A percentile compares a stretch with the other conserved stretches of the same genome.
These are phyloP conservation scores for Brachionus rubens DNA, from an alignment of 1,140 invertebrate genomes.

Conservation along the genomic window DNA sequence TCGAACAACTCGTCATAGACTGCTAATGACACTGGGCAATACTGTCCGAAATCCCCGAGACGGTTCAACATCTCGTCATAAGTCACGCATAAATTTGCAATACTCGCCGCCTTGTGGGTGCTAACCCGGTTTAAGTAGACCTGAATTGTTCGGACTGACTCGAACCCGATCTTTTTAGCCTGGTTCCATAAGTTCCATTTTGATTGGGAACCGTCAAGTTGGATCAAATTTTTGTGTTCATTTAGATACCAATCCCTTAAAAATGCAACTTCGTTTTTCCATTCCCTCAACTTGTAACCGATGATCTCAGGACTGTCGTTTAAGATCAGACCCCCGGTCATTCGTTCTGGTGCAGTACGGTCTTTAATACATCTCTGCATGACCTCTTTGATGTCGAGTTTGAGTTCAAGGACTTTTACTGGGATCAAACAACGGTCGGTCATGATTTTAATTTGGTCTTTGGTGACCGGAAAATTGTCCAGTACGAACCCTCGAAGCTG, in stretches of 20 bases:
- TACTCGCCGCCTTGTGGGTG: slow-evolving; percentile 53
- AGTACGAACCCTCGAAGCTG: slow-evolving; percentile 59
- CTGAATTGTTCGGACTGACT: slow-evolving; percentile 5
- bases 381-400: slow-evolving; percentile 55
- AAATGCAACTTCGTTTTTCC: slow-evolving; percentile 50
- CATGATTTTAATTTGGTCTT: slow-evolving; percentile 57
- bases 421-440: slow-evolving; percentile 58
- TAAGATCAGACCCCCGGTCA: slow-evolving; percentile 49
- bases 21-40: slow-evolving; percentile 60
- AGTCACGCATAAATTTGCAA: slow-evolving; percentile 58
- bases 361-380: slow-evolving; percentile 57
- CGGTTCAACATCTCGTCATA: slow-evolving; percentile 56
- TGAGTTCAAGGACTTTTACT: slow-evolving; percentile 56
- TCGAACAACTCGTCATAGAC: slow-evolving; percentile 56
- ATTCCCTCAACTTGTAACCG: slow-evolving; percentile 53
- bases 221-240: slow-evolving; percentile 55
- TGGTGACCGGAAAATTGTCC: slow-evolving; percentile 59
- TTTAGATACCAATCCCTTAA: slow-evolving; percentile 57
- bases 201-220: slow-evolving; percentile 53
- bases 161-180: slow-evolving; percentile 23
- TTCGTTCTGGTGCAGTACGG: slow-evolving; percentile 50
- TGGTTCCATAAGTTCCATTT: slow-evolving; percentile 60
- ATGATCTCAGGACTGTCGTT: slow-evolving; percentile 58
- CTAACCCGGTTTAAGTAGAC: slow-evolving; percentile 33
- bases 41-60: slow-evolving; percentile 58